Base-by-base conservation (phyloP, 2,888 invertebrate genomes). In the Orthonevra nobilis region DNA sequence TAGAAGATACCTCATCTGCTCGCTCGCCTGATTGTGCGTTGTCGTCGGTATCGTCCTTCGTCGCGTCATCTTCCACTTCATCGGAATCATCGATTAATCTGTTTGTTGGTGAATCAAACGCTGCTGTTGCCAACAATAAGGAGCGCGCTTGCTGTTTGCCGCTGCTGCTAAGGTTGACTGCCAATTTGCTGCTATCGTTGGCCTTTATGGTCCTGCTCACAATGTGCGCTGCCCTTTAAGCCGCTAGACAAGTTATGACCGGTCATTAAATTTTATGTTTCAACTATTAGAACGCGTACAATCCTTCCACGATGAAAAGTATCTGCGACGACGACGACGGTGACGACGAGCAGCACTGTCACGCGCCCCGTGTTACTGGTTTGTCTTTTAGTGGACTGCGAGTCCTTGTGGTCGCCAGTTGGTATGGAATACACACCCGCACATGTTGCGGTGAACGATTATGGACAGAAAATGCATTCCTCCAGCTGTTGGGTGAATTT, bases 51-150 rank as follows among this genome's bases (percentile, higher is more conserved):
- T n/a, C n/a, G 19, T 42, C 38, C 19, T 28, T 48, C 68, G 46
- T 34, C 36, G 61, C 73, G 48, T 73, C 73, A 73, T 79, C 61
- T 73, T 79, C 66, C 54, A 73, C 61, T 79, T 68, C 48, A 79
- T 79, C 79, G 79, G 34, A 73, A 79, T 73, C 79, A 68, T 79
- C 79, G 79, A 79, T 79, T 79, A 79, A 79, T 79, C 73, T 73
- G 79, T 73, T 79, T 79, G 73, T 48, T 61, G 64, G 58, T 42
- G 75, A 54, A 36, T 74, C 48, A 32, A 58, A 14, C 20, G 64
- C 63, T 72, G 46, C 60, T 46, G 52, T 44, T 61, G 46, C 73
- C 66, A 79, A 66, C 73, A 66, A 56, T 66, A 66, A 66, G 66
- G 48, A 64, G 63, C 56, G 26, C 28, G n/a, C 12, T 42, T 28